Evolutionary conservation across 2,888 invertebrate species (phyloP).

Genomic region (Rhagonycha fulva): DNA sequence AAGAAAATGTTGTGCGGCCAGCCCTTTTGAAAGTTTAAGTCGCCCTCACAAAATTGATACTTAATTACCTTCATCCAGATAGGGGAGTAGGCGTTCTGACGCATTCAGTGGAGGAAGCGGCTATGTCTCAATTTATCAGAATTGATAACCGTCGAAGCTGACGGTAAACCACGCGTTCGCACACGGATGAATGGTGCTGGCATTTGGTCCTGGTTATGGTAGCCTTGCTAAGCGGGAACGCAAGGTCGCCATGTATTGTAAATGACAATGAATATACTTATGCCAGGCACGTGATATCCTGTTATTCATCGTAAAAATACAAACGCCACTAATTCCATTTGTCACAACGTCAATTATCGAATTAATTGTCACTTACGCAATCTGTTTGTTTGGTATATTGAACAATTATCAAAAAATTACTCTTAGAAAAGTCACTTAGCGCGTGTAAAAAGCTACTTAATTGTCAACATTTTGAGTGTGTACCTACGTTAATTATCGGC

Average conservation of each 20-base stretch:
- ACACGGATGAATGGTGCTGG: conserved; percentile 2
- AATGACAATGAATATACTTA: conserved; percentile 27
- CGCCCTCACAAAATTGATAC: background rate
- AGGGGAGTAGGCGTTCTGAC: background rate
- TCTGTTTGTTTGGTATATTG: conserved; percentile 7
- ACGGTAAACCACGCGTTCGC: conserved; percentile 16
- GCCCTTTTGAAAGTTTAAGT: background rate
- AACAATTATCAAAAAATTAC: conserved; percentile 12
- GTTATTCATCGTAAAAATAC: conserved; percentile 24
- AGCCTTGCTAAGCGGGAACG: conserved; percentile 23
- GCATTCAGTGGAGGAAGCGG: background rate
- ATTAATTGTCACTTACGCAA: conserved; percentile 22
- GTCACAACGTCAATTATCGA: conserved; percentile 18
- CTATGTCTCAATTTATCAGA: background rate
- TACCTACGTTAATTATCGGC: background rate
- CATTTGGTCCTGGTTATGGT: conserved; percentile 20
- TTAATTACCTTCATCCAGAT: background rate
- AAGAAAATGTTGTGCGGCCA: background rate
- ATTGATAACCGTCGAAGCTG: background rate
- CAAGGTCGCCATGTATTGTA: conserved; percentile 28
- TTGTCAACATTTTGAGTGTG: background rate
- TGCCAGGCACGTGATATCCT: conserved; percentile 28
- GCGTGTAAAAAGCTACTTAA: background rate
- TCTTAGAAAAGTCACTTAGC: conserved; percentile 6
- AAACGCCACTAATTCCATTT: conserved; percentile 15